Base-by-base conservation (phyloP, 2,113 vertebrate species). In the Mormyrus iriodes region DNA sequence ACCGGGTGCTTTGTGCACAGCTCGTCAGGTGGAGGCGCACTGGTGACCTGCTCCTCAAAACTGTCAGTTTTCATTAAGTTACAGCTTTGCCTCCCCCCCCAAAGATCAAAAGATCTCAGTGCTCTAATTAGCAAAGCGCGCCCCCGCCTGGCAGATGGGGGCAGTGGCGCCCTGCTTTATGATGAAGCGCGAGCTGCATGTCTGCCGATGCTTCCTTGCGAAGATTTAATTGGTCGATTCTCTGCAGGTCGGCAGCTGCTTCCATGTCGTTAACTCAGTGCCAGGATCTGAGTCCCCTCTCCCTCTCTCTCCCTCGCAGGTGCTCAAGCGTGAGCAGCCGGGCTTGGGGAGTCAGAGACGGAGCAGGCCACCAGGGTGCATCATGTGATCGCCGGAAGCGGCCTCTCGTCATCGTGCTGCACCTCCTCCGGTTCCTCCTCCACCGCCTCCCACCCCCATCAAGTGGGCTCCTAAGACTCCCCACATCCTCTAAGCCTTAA, bases 111-210 rank as follows among this genome's bases (percentile, higher is more conserved):
- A 76, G n/a, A 35, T 24, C 42, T 84, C 21, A 44, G 42, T 84
- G 21, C 44, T 84, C 82, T 84, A n/a, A 84, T 79, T 42, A 84
- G 3, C 39, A 46, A 44, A 24, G 39, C 24, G 82, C 44, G 24
- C 39, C 39, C 39, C 6, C 9, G 44, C 39, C 44, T 69, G 61
- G 61, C 27, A n/a, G 27, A 31, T 13, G 27, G 46, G 17, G 44
- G 27, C 85, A 94, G 90, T 91, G 91, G 92, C 92, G 91, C 91
- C 92, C 91, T 91, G 90, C 91, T 92, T 93, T 93, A 92, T 94
- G 93, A 95, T 95, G 93, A 94, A 92, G 91, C 92, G 58, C 88
- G 91, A 93, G 90, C 90, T 92, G 90, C 84, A 94, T 93, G 93
- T 95, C 94, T 92, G 91, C 90, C 92, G 91, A 89, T 90, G 89